These are phyloP conservation scores for Epinephelus moara DNA, from an alignment of 2,113 vertebrate species.

Conservation along the genomic window DNA sequence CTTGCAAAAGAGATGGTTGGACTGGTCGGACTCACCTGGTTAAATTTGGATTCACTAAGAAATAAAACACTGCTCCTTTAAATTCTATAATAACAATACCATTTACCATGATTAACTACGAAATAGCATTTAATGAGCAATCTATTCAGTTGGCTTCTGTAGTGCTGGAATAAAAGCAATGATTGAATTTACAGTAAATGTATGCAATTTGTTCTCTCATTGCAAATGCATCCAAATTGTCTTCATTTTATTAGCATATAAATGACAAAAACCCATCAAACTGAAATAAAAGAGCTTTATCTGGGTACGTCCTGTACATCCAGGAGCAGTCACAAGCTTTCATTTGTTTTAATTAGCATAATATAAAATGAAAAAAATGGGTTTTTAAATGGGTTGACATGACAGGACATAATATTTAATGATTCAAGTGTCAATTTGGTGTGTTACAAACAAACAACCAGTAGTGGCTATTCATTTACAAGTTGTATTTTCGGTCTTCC, in stretches of 20 bases:
- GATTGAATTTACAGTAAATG: neutral
- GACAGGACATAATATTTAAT: neutral
- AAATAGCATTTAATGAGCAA: neutral
- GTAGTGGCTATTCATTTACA: neutral
- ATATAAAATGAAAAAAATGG: neutral
- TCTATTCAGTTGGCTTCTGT: neutral
- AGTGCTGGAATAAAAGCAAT: neutral
- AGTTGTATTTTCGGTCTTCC: neutral
- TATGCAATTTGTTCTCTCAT: neutral
- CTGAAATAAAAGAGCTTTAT: neutral
- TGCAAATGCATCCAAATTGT: neutral
- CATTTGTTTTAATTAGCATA: neutral
- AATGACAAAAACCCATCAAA: neutral
- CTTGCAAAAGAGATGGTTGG: no score
- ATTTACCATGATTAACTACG: neutral
- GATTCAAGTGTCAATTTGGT: neutral
- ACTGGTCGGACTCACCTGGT: no score
- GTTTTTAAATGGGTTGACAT: neutral
- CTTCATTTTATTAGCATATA: constrained; percentile 14
- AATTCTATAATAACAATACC: neutral
- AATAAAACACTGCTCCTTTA: no score
- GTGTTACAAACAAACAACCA: neutral
- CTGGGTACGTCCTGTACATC: neutral
- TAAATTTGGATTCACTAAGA: no score
- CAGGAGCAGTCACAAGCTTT: neutral